phyloP scores from a whole-genome alignment of 2,888 invertebrate species.

The Latrodectus hesperus region DNA sequence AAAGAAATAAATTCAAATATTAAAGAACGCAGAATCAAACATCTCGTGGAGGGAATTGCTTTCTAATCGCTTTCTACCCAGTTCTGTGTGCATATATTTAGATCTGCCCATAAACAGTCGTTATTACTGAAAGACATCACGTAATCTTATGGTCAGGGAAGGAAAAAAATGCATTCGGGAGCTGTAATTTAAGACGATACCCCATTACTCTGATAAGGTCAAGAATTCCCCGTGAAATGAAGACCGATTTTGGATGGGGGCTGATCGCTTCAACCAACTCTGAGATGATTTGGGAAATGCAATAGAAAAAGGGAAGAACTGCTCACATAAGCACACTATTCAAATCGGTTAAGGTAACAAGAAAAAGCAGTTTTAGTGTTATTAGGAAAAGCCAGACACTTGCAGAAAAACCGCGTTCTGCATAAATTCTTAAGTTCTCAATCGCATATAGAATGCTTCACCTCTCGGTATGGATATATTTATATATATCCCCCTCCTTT shows the following conservation, averaged over 20 bases:
- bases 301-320: not conserved
- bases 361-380: slow-evolving; percentile 56
- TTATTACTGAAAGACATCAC: slow-evolving; percentile 62
- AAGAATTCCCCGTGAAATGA: slow-evolving; percentile 33
- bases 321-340: slow-evolving; percentile 46
- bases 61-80: slow-evolving; percentile 35
- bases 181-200: slow-evolving; percentile 55
- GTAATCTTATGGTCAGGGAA: slow-evolving; percentile 42
- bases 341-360: slow-evolving; percentile 33
- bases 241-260: not conserved
- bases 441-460: slow-evolving; percentile 37
- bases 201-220: slow-evolving; percentile 57
- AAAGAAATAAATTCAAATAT: slow-evolving; percentile 42
- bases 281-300: slow-evolving; percentile 37
- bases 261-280: slow-evolving; percentile 8
- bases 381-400: slow-evolving; percentile 40
- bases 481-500: not conserved
- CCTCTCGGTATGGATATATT: slow-evolving; percentile 38
- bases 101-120: slow-evolving; percentile 38
- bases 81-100: slow-evolving; percentile 33
- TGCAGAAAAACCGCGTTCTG: slow-evolving; percentile 20
- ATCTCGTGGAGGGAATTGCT: slow-evolving; percentile 35
- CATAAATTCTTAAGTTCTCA: slow-evolving; percentile 65
- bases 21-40: slow-evolving; percentile 43
- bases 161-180: slow-evolving; percentile 44